A percentile compares a stretch with the other conserved stretches of the same genome.
Evolutionary conservation across 1,140 invertebrate species (phyloP).

Genomic region (Papilio xuthus): DNA sequence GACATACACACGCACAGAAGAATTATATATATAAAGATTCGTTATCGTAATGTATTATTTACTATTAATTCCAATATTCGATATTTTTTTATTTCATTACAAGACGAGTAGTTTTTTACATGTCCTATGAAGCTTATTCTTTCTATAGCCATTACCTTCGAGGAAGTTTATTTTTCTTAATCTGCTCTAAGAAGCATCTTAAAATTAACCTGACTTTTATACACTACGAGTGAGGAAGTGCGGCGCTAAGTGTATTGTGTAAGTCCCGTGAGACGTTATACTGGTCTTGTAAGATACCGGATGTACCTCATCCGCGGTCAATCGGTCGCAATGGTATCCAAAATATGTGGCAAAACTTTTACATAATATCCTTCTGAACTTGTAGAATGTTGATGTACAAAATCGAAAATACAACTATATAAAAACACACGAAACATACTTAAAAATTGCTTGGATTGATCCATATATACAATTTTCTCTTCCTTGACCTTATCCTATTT

Average conservation of each 20-base stretch:
- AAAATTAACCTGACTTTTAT: too few relatives aligned
- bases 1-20: too few relatives aligned
- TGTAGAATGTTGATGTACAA: not conserved
- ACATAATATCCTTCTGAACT: not conserved
- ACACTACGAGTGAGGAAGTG: too few relatives aligned
- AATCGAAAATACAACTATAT: not conserved
- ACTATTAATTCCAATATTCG: not conserved
- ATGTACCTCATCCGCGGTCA: not conserved
- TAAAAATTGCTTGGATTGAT: too few relatives aligned
- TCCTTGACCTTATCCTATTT: too few relatives aligned
- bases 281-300: not conserved
- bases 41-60: constrained; percentile 1
- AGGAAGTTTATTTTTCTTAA: too few relatives aligned
- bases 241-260: not conserved
- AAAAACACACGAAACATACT: not conserved
- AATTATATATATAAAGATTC: too few relatives aligned
- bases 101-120: not conserved
- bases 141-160: too few relatives aligned
- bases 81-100: not conserved
- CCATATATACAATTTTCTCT: too few relatives aligned
- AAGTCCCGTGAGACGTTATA: not conserved
- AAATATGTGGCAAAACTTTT: constrained; percentile 9
- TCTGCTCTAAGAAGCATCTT: too few relatives aligned
- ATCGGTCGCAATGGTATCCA: not conserved
- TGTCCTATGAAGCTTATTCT: too few relatives aligned